Evolutionary conservation across 2,888 invertebrate species (phyloP).

Genomic region (Thecophora atra): DNA sequence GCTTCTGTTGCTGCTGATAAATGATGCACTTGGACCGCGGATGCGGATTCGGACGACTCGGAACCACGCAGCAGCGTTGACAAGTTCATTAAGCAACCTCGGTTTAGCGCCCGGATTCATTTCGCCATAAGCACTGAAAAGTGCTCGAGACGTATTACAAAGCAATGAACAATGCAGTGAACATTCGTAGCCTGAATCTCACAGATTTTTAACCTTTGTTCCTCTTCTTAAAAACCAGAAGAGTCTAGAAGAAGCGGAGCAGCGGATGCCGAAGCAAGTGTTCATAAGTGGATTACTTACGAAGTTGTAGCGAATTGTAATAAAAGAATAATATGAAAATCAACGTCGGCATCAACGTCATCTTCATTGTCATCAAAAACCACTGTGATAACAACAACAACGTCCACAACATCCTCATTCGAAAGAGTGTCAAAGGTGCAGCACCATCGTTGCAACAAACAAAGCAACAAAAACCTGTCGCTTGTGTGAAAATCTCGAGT

Average conservation of each 20-base stretch:
- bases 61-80: neutral
- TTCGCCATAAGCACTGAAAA: no score
- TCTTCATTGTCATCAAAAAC: neutral
- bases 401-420: neutral
- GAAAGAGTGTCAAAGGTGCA: conserved; percentile 20
- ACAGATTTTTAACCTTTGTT: no score
- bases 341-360: conserved; percentile 7
- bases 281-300: neutral
- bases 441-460: conserved; percentile 5
- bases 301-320: conserved; percentile 1
- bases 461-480: neutral
- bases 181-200: no score
- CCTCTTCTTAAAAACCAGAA: no score
- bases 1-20: no score
- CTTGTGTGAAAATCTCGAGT: neutral
- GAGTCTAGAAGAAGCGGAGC: no score
- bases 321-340: neutral
- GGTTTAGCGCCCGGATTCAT: no score
- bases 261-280: neutral
- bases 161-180: no score
- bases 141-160: no score
- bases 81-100: conserved; percentile 12
- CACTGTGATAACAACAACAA: neutral
- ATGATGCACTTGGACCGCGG: no score
- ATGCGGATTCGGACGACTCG: neutral